Percentiles rank a stretch among this genome's conserved stretches.
These are phyloP conservation scores for Formica aserva DNA, from an alignment of 2,888 invertebrate genomes.

Conservation along the genomic window DNA sequence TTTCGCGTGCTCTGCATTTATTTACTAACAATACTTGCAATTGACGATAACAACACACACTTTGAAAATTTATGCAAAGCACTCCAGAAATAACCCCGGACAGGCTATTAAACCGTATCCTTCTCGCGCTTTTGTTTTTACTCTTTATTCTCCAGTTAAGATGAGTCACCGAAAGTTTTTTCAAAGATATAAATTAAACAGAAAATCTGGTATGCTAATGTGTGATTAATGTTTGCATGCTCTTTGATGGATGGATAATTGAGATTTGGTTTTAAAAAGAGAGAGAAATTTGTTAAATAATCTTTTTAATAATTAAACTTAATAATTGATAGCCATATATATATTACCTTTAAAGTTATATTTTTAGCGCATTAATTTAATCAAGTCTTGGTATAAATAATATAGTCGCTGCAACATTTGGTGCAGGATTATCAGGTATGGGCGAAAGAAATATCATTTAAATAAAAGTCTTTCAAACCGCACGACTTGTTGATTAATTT, in stretches of 20 bases:
- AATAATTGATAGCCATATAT: not conserved
- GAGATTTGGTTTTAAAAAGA: not conserved
- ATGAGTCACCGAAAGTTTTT: conserved; percentile 5
- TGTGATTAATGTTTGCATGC: not conserved
- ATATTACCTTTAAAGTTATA: not conserved
- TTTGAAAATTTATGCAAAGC: conserved; percentile 3
- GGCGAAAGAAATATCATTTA: not conserved
- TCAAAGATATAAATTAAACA: not conserved
- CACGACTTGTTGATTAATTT: conserved; percentile 13
- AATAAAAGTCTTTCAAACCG: not conserved
- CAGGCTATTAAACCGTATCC: conserved; percentile 54
- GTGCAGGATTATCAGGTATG: not conserved
- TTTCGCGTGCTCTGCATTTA: conserved; percentile 62
- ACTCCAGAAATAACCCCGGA: conserved; percentile 36
- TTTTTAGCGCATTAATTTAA: not conserved
- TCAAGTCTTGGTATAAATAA: not conserved
- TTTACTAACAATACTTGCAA: conserved; percentile 63
- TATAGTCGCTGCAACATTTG: not conserved
- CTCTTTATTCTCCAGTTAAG: not conserved
- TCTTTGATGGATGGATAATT: not conserved
- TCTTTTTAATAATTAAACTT: not conserved
- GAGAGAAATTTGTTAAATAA: conserved; percentile 11
- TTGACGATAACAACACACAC: conserved; percentile 9
- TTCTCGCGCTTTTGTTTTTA: not conserved
- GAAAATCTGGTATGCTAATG: not conserved